These are phyloP conservation scores for Zaprionus obscuricornis DNA, from an alignment of 2,888 invertebrate species.

Conservation along the genomic window DNA sequence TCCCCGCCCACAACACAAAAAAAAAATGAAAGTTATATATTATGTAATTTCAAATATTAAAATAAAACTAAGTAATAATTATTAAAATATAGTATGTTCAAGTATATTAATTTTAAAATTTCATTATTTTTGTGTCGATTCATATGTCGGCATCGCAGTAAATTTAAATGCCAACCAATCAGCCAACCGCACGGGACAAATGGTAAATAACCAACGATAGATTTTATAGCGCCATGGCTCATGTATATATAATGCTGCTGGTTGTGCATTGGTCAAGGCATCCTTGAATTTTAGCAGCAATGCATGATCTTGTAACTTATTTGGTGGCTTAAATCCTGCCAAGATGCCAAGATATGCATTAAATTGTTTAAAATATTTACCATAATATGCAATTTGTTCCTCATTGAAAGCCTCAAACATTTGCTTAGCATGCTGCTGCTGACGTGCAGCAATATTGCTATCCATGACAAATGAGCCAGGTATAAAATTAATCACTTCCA, in stretches of 20 bases:
- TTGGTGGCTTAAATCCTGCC: slow-evolving; percentile 84
- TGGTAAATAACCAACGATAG: slow-evolving; percentile 87
- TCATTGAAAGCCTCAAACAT: slow-evolving; percentile 87
- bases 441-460: slow-evolving; percentile 88
- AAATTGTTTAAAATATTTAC: slow-evolving; percentile 87
- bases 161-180: slow-evolving; percentile 87
- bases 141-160: slow-evolving; percentile 86
- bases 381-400: slow-evolving; percentile 87
- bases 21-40: no score
- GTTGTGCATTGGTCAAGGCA: slow-evolving; percentile 86
- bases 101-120: neutral
- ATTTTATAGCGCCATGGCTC: slow-evolving; percentile 87
- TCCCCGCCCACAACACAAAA: no score
- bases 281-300: slow-evolving; percentile 87
- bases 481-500: slow-evolving; percentile 89
- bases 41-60: no score
- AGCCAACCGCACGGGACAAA: slow-evolving; percentile 85
- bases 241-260: slow-evolving; percentile 87
- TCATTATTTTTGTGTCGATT: slow-evolving; percentile 15
- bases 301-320: slow-evolving; percentile 84
- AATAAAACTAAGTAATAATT: neutral
- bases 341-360: slow-evolving; percentile 85
- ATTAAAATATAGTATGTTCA: neutral
- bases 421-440: slow-evolving; percentile 85
- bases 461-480: slow-evolving; percentile 90